These are phyloP conservation scores for Felis chaus DNA, from an alignment of 2,113 vertebrate genomes.

Conservation along the genomic window DNA sequence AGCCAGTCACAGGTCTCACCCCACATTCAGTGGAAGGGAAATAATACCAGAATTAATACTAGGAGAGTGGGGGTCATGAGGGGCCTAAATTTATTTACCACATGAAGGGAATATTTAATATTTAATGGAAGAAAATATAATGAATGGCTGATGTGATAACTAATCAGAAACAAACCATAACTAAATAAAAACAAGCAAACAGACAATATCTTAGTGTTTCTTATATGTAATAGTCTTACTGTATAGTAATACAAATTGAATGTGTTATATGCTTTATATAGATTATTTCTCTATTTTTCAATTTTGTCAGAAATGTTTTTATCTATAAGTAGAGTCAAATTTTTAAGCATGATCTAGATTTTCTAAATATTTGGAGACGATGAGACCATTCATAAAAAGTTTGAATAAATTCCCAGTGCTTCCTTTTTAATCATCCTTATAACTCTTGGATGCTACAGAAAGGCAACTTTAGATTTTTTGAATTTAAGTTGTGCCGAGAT, in stretches of 20 bases:
- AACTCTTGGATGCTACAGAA: not conserved
- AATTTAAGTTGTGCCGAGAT: constrained; percentile 45
- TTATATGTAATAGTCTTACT: not conserved
- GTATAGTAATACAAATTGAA: not conserved
- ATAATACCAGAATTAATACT: not conserved
- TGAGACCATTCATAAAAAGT: not conserved
- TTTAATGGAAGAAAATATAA: not conserved
- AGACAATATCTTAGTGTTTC: not conserved
- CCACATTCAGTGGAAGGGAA: not conserved
- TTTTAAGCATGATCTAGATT: not conserved
- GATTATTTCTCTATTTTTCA: not conserved
- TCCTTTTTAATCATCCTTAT: not conserved
- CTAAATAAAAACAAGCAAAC: not conserved
- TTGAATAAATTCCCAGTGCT: not conserved
- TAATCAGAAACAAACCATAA: not conserved
- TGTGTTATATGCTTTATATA: not conserved
- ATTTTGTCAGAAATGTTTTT: not conserved
- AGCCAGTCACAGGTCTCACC: not conserved
- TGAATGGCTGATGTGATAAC: not conserved
- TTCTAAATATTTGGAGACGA: not conserved
- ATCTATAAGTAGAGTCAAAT: not conserved
- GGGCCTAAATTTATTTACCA: not conserved
- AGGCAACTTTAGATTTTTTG: constrained; percentile 46
- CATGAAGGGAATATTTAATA: not conserved
- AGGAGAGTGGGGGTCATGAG: not conserved